Conservation (phyloP, 2,113 vertebrate genomes). For the Hemibates koningsi region DNA sequence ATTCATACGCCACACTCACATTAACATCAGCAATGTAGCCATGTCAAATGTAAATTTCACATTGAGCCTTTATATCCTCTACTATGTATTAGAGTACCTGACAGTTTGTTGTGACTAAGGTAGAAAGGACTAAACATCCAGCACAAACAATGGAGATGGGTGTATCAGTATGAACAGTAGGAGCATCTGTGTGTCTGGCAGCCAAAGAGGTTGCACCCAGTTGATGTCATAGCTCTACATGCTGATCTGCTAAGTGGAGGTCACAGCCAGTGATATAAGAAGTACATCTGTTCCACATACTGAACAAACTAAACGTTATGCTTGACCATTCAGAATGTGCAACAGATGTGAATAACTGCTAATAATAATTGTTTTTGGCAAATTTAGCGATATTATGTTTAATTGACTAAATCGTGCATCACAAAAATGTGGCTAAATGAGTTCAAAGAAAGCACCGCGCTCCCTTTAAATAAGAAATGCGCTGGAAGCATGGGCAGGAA, state of each 20-base stretch:
- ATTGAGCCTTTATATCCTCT: neutral
- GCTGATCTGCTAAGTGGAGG: conserved; percentile 21
- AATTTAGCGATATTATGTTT: neutral
- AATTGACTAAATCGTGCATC: neutral
- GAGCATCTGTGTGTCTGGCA: conserved; percentile 55
- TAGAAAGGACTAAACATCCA: neutral
- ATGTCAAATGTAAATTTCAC: neutral
- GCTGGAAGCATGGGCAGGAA: neutral
- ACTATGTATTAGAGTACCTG: neutral
- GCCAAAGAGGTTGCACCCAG: conserved; percentile 53
- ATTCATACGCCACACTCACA: neutral
- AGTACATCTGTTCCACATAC: conserved; percentile 35
- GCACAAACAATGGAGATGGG: conserved; percentile 10
- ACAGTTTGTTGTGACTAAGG: neutral
- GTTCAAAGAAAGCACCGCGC: neutral
- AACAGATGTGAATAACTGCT: neutral
- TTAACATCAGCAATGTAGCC: neutral
- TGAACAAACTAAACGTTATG: neutral
- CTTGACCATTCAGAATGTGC: neutral
- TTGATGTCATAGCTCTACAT: conserved; percentile 50
- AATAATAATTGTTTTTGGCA: neutral
- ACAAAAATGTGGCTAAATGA: neutral
- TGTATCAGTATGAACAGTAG: conserved; percentile 56
- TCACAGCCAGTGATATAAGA: neutral
- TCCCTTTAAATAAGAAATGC: neutral